phyloP scores from a whole-genome alignment of 1,140 invertebrate genomes.

The Temnothorax longispinosus region DNA sequence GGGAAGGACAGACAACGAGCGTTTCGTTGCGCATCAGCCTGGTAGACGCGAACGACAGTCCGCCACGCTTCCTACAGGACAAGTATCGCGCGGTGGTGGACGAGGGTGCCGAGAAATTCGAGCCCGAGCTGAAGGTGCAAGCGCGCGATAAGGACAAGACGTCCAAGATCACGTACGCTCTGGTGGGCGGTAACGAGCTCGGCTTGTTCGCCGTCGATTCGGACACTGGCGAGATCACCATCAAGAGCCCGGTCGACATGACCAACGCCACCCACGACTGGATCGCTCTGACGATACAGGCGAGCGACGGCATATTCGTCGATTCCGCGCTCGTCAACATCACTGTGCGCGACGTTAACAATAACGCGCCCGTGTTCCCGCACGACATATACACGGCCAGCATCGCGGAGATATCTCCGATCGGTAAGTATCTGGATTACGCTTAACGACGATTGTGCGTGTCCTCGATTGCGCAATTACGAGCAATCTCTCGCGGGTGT shows the following conservation, averaged over 20 bases:
- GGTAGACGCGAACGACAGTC: conserved; percentile 94
- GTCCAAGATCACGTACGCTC: conserved; percentile 92
- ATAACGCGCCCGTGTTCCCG: conserved; percentile 92
- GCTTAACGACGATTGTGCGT: conserved; percentile 15
- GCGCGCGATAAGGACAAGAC: conserved; percentile 93
- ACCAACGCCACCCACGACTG: conserved; percentile 87
- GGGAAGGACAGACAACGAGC: conserved; percentile 90
- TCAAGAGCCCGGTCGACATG: conserved; percentile 88
- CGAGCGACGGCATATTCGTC: conserved; percentile 91
- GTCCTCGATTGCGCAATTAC: conserved; percentile 5
- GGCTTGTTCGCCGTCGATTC: conserved; percentile 90
- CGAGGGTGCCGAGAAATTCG: conserved; percentile 93
- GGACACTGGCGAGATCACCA: conserved; percentile 89
- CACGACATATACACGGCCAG: conserved; percentile 90
- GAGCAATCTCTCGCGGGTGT: not conserved
- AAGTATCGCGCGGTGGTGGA: conserved; percentile 93
- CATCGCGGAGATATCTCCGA: conserved; percentile 91
- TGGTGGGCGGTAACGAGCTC: conserved; percentile 88
- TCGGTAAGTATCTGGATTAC: conserved; percentile 85
- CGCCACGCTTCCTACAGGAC: conserved; percentile 91
- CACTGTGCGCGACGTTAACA: conserved; percentile 94
- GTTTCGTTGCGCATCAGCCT: conserved; percentile 93
- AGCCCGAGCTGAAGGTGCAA: conserved; percentile 89
- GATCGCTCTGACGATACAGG: conserved; percentile 87
- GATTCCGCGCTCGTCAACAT: conserved; percentile 91